Percentiles rank a stretch among this genome's conserved stretches.
phyloP scores from a whole-genome alignment of 2,888 invertebrate genomes.

The Rotaria magnacalcarata region DNA sequence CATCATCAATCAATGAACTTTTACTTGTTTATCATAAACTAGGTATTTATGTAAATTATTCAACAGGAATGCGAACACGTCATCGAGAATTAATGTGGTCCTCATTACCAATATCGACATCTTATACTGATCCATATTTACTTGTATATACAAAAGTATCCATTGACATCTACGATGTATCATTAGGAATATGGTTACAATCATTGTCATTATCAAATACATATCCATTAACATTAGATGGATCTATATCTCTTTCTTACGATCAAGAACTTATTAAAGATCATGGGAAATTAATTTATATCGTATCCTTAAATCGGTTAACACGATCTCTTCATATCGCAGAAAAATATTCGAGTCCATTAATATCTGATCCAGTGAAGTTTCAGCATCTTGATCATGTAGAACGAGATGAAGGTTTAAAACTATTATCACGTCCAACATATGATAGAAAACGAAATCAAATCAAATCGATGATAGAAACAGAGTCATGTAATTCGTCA shows the following conservation, averaged over 20 bases:
- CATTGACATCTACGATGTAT: slow-evolving; percentile 88
- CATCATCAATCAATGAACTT: not conserved
- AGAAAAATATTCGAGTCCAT: not conserved
- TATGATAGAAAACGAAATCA: not conserved
- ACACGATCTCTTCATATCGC: not conserved
- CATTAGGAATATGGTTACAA: slow-evolving; percentile 91
- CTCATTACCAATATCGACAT: slow-evolving; percentile 71
- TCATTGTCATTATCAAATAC: slow-evolving; percentile 81
- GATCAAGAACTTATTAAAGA: not conserved
- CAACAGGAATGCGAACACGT: slow-evolving; percentile 75
- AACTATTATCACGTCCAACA: not conserved
- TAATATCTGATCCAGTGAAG: not conserved
- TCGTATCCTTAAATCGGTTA: not conserved
- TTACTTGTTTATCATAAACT: slow-evolving; percentile 62
- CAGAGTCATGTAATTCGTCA: not conserved
- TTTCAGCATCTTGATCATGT: not conserved
- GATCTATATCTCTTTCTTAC: not conserved
- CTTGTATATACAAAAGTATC: slow-evolving; percentile 84
- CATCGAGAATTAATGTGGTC: slow-evolving; percentile 96
- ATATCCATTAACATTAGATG: slow-evolving; percentile 1
- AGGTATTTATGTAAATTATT: slow-evolving; percentile 83
- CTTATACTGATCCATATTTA: slow-evolving; percentile 61
- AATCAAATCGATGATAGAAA: not conserved
- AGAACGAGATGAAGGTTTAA: not conserved
- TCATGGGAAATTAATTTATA: not conserved